A percentile compares a stretch with the other conserved stretches of the same genome.
Conservation (phyloP, 2,113 vertebrate genomes). For the Brevimyrus niger region DNA sequence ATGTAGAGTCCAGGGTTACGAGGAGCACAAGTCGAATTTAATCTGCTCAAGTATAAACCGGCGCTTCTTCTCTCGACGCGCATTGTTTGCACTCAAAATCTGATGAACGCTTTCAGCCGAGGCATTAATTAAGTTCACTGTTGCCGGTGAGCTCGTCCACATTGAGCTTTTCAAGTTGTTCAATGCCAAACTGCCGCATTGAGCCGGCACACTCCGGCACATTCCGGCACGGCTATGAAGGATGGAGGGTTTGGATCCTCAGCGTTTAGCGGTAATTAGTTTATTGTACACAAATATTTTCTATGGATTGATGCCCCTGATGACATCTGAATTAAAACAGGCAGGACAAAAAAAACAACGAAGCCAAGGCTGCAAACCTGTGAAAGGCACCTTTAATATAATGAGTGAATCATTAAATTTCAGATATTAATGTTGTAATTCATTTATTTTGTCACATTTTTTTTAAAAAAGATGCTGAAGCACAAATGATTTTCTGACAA, state of each 20-base stretch:
- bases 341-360: neutral
- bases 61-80: neutral
- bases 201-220: neutral
- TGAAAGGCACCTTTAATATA: neutral
- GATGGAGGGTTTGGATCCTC: neutral
- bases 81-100: neutral
- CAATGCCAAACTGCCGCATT: neutral
- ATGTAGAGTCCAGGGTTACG: slow-evolving; percentile 20
- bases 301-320: neutral
- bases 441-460: neutral
- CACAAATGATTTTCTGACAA: neutral
- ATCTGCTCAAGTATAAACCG: neutral
- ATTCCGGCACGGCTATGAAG: neutral
- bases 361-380: neutral
- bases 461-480: neutral
- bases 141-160: neutral
- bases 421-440: neutral
- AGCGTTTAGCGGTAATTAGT: neutral
- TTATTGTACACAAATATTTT: slow-evolving; percentile 3
- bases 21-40: neutral
- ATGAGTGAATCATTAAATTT: neutral
- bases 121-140: neutral
- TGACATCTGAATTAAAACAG: neutral
- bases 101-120: neutral
- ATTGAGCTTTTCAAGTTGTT: neutral